These are phyloP conservation scores for Cataglyphis altisquamis DNA, from an alignment of 2,888 invertebrate species.

Conservation along the genomic window DNA sequence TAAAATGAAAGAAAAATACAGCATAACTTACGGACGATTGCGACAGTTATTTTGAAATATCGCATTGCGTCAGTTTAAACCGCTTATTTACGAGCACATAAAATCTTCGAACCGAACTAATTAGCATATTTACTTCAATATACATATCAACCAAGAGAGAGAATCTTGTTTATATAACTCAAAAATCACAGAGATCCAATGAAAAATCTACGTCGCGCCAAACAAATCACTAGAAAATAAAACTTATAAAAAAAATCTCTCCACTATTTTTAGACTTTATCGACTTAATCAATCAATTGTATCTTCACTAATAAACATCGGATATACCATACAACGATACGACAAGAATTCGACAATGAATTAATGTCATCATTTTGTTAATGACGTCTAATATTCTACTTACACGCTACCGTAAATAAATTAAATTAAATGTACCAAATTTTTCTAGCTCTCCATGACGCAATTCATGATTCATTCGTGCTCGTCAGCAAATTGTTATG, in stretches of 20 bases:
- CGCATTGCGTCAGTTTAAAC: constrained; percentile 5
- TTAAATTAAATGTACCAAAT: constrained; percentile 42
- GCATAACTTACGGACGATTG: constrained; percentile 1
- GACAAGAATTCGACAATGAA: constrained; percentile 39
- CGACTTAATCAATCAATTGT: constrained; percentile 20
- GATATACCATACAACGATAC: background rate
- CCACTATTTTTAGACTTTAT: constrained; percentile 33
- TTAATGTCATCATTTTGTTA: constrained; percentile 37
- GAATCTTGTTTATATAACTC: constrained; percentile 44
- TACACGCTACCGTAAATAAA: constrained; percentile 26
- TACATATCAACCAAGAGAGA: constrained; percentile 18
- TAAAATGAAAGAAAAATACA: constrained; percentile 20
- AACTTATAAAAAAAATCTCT: constrained; percentile 26
- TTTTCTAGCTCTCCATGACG: constrained; percentile 55
- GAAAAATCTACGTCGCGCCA: constrained; percentile 45
- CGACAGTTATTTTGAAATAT: constrained; percentile 22
- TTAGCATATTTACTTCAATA: constrained; percentile 32
- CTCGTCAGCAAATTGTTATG: constrained; percentile 67
- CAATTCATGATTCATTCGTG: constrained; percentile 61
- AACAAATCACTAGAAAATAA: constrained; percentile 31
- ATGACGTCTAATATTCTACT: background rate
- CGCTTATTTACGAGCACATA: constrained; percentile 45
- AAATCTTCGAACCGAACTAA: constrained; percentile 51
- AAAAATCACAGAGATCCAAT: constrained; percentile 32
- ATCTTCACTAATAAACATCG: constrained; percentile 18